Evolutionary conservation across 2,113 vertebrate genomes (phyloP).

Genomic region (Chaetorhynchus papuensis): DNA sequence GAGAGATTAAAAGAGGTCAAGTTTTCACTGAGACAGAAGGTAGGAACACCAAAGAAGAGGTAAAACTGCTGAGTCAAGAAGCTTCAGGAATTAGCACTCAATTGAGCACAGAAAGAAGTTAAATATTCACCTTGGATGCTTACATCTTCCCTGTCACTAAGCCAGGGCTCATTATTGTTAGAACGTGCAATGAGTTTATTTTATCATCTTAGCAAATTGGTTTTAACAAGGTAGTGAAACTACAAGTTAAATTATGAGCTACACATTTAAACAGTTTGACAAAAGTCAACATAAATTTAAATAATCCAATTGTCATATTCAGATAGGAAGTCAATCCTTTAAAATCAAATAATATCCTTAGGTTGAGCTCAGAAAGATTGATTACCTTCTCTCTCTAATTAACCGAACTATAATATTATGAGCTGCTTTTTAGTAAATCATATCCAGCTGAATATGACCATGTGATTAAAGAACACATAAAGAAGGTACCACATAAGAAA

Average conservation of each 20-base stretch:
- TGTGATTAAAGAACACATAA: neutral
- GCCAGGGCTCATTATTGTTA: neutral
- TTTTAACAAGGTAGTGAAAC: neutral
- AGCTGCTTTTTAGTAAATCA: conserved; percentile 1
- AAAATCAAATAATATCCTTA: conserved; percentile 11
- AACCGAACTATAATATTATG: conserved; percentile 5
- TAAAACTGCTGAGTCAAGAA: neutral
- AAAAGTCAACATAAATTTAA: neutral
- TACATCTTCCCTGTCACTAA: neutral
- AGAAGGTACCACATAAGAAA: conserved; percentile 30
- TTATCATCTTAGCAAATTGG: neutral
- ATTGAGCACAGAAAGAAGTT: neutral
- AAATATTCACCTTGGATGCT: neutral
- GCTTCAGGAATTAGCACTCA: neutral
- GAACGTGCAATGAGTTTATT: neutral
- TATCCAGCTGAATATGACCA: neutral
- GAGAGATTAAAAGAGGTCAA: neutral
- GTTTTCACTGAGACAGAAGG: neutral
- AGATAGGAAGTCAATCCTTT: neutral
- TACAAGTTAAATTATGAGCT: neutral
- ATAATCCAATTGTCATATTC: conserved; percentile 15
- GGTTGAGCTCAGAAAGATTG: neutral
- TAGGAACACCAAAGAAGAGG: neutral
- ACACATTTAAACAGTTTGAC: neutral
- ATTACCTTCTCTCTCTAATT: neutral